phyloP scores from a whole-genome alignment of 2,888 invertebrate genomes.

The Tenthredo mesomela region DNA sequence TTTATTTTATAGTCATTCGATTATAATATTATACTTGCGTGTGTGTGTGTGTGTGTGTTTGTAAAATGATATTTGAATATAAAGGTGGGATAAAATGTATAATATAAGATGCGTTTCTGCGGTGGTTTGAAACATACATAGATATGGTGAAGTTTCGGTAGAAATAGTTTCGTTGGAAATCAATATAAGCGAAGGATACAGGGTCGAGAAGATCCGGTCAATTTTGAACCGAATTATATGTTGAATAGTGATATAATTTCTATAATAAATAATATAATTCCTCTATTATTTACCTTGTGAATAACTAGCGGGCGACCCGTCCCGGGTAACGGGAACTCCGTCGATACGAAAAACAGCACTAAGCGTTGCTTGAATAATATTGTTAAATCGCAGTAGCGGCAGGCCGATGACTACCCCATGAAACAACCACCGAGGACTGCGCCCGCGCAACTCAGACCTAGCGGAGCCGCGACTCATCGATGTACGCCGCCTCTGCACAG shows the following conservation, averaged over 20 bases:
- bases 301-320: neutral
- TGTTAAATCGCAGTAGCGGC: conserved; percentile 53
- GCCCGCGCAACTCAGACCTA: conserved; percentile 41
- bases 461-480: conserved; percentile 49
- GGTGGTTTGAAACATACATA: neutral
- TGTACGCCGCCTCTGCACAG: conserved; percentile 48
- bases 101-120: neutral
- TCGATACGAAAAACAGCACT: conserved; percentile 50
- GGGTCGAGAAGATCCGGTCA: conserved; percentile 7
- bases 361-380: conserved; percentile 51
- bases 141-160: conserved; percentile 38
- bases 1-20: no score
- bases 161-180: conserved; percentile 53
- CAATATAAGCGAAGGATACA: conserved; percentile 43
- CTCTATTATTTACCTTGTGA: conserved; percentile 18
- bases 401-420: conserved; percentile 52
- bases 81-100: neutral
- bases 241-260: neutral
- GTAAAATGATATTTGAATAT: no score
- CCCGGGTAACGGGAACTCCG: conserved; percentile 8
- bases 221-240: neutral
- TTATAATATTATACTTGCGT: no score
- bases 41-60: no score
- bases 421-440: conserved; percentile 50
- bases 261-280: no score